Conservation (phyloP, 2,888 invertebrate species). For the Drosophila seclusa region DNA sequence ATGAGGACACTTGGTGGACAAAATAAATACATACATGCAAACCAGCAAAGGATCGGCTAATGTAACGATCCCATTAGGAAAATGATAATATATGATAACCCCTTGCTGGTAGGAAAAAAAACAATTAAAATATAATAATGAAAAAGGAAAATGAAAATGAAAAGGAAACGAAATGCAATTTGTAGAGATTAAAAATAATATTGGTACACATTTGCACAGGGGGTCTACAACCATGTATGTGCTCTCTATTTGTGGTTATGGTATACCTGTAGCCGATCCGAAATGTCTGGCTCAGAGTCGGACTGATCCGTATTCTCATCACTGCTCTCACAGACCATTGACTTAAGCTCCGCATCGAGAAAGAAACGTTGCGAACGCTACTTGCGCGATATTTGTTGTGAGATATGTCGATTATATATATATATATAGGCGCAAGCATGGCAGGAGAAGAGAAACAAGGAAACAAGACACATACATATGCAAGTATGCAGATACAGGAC, state of each 20-base stretch:
- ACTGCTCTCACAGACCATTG: slow-evolving; percentile 84
- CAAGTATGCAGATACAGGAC: neutral
- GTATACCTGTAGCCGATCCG: slow-evolving; percentile 82
- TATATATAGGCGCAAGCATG: slow-evolving; percentile 15
- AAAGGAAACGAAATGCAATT: neutral
- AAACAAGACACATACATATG: slow-evolving; percentile 23
- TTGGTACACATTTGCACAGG: slow-evolving; percentile 4
- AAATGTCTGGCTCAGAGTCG: slow-evolving; percentile 82
- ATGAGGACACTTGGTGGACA: neutral
- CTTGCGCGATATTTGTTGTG: slow-evolving; percentile 2
- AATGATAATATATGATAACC: neutral
- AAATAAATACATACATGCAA: slow-evolving; percentile 4
- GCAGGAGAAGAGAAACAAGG: slow-evolving; percentile 23
- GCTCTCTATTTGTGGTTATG: slow-evolving; percentile 8
- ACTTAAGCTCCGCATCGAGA: slow-evolving; percentile 85
- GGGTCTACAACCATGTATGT: slow-evolving; percentile 17
- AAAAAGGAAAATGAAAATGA: neutral
- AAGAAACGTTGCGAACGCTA: slow-evolving; percentile 85
- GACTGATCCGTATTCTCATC: slow-evolving; percentile 81
- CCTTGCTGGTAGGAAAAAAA: neutral
- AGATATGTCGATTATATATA: neutral
- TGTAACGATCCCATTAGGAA: neutral
- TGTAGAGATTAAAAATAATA: slow-evolving; percentile 2
- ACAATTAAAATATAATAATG: neutral
- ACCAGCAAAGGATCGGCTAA: neutral